These are phyloP conservation scores for Sprattus sprattus DNA, from an alignment of 2,113 vertebrate genomes.

Conservation along the genomic window DNA sequence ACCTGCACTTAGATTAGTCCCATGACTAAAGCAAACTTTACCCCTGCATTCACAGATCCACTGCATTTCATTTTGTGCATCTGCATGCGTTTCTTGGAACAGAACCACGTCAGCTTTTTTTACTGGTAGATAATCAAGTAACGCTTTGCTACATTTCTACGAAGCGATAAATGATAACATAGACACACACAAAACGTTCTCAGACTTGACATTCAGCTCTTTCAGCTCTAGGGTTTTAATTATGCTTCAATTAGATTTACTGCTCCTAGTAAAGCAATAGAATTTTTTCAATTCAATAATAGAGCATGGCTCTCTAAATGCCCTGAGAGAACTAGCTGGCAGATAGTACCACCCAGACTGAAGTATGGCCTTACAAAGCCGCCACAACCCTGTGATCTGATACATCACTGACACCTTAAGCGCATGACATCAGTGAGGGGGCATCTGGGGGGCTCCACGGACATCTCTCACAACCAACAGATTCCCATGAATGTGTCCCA, in stretches of 20 bases:
- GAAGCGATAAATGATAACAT: neutral
- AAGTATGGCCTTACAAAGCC: too few species aligned
- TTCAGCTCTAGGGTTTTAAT: neutral
- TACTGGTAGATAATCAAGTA: too few species aligned
- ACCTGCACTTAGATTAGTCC: too few species aligned
- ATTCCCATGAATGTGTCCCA: too few species aligned
- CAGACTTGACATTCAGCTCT: neutral
- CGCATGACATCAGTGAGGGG: neutral
- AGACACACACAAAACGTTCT: slow-evolving; percentile 3
- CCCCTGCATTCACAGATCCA: too few species aligned
- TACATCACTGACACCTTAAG: neutral
- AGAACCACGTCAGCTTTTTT: too few species aligned
- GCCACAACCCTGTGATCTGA: neutral
- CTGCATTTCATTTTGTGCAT: too few species aligned
- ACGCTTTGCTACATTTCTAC: too few species aligned
- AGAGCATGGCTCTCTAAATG: neutral
- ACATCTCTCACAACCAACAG: too few species aligned
- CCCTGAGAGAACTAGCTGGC: neutral
- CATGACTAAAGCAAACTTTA: too few species aligned
- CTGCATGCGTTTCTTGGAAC: too few species aligned
- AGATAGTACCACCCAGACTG: neutral
- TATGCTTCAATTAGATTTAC: neutral
- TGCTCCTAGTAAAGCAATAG: neutral
- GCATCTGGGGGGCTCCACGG: neutral
- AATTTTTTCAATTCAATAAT: neutral